Conservation (phyloP, 2,113 vertebrate species). For the Opisthocomus hoazin region DNA sequence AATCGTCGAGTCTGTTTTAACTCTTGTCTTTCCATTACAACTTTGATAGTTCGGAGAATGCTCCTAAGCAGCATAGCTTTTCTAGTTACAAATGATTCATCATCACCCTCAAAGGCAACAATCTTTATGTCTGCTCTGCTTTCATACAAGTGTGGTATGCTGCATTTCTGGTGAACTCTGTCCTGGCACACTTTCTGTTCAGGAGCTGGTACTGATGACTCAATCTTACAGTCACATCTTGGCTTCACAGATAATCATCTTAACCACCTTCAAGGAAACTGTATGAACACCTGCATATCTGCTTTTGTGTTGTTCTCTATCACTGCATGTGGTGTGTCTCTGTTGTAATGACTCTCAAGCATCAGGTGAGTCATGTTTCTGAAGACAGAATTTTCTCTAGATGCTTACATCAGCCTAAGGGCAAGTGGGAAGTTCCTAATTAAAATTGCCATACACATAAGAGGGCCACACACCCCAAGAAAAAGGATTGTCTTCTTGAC, state of each 20-base stretch:
- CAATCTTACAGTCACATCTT: not conserved
- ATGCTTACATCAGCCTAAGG: not conserved
- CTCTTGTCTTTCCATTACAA: not conserved
- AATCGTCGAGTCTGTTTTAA: not conserved
- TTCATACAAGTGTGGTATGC: not conserved
- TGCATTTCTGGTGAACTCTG: not conserved
- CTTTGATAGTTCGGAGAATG: not conserved
- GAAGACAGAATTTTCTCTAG: not conserved
- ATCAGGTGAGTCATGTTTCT: not conserved
- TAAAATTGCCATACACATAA: not conserved
- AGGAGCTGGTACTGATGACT: not conserved
- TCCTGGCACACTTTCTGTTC: not conserved
- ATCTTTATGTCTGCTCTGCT: not conserved
- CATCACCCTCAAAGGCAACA: not conserved
- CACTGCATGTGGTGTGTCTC: not conserved
- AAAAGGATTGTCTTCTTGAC: not conserved
- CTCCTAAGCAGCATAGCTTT: not conserved
- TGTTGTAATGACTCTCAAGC: not conserved
- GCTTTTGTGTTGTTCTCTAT: not conserved
- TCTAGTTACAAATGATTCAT: not conserved
- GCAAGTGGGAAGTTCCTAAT: not conserved
- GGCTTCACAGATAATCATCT: not conserved
- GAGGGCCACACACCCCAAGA: not conserved
- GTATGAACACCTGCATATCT: not conserved
- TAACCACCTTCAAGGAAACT: slow-evolving; percentile 13